These are phyloP conservation scores for Neotoma lepida DNA, from an alignment of 2,113 vertebrate species.

Conservation along the genomic window DNA sequence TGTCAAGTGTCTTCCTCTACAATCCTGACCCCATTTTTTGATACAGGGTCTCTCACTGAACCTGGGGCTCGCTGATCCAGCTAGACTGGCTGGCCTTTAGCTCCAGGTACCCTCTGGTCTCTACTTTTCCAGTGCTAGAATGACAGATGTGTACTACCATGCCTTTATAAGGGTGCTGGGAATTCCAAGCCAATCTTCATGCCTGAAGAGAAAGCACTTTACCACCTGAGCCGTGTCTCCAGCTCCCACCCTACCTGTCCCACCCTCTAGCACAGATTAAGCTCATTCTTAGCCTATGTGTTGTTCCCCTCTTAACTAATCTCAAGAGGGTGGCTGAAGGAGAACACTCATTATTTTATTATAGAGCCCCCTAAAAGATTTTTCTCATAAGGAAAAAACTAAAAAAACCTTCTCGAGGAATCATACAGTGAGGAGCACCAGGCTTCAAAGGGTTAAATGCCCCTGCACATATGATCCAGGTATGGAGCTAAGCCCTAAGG, in stretches of 20 bases:
- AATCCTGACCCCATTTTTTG: not conserved
- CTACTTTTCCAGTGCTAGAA: not conserved
- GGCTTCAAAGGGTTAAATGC: not conserved
- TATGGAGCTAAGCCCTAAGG: not conserved
- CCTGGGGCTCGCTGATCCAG: not conserved
- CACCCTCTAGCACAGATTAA: not conserved
- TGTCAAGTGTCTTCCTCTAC: not conserved
- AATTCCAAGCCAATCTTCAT: not conserved
- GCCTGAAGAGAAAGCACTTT: not conserved
- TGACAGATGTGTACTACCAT: not conserved
- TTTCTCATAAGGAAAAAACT: conserved; percentile 18
- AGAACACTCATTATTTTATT: conserved; percentile 15
- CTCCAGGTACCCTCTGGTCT: not conserved
- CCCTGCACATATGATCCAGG: not conserved
- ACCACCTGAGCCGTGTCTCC: too few species aligned
- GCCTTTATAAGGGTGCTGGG: not conserved
- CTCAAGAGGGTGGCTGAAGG: not conserved
- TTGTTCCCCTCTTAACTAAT: not conserved
- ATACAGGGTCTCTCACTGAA: not conserved
- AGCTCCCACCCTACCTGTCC: not conserved
- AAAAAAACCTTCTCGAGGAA: not conserved
- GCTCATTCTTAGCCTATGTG: not conserved
- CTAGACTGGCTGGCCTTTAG: not conserved
- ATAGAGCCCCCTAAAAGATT: not conserved
- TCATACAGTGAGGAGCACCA: not conserved